phyloP scores from a whole-genome alignment of 2,113 vertebrate species.

The Sarotherodon lohbergeri region DNA sequence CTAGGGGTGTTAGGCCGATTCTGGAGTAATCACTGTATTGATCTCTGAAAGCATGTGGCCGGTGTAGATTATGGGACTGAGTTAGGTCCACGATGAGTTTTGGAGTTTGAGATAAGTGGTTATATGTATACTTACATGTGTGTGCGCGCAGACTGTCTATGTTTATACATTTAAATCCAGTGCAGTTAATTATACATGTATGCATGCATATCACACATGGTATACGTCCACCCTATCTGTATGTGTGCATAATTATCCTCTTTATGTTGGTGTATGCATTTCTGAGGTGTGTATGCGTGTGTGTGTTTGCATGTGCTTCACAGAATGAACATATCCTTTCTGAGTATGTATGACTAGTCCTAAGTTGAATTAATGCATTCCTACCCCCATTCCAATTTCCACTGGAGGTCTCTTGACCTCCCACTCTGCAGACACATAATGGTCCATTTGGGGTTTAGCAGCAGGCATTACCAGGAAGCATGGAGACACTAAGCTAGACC shows the following conservation, averaged over 20 bases:
- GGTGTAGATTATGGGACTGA: conserved; percentile 41
- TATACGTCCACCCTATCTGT: neutral
- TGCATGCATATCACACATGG: neutral
- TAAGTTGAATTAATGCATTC: conserved; percentile 61
- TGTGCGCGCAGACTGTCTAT: neutral
- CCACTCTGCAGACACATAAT: conserved; percentile 65
- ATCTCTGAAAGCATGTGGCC: conserved; percentile 47
- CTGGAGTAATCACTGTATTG: conserved; percentile 43
- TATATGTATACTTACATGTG: neutral
- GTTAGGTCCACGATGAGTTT: conserved; percentile 43
- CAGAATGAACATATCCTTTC: conserved; percentile 7
- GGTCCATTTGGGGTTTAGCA: conserved; percentile 67
- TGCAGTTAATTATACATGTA: conserved; percentile 20
- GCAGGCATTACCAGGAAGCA: conserved; percentile 52
- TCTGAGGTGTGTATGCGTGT: neutral
- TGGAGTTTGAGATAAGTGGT: conserved; percentile 8
- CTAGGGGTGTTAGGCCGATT: neutral
- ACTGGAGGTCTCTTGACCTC: conserved; percentile 65
- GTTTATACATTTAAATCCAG: neutral
- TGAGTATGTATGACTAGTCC: conserved; percentile 4
- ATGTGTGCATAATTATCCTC: conserved; percentile 14
- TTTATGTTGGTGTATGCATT: neutral
- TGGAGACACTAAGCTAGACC: conserved; percentile 48
- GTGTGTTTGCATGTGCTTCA: neutral
- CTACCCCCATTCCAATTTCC: conserved; percentile 57